These are phyloP conservation scores for Phyllotreta cruciferae DNA, from an alignment of 2,888 invertebrate species.

Conservation along the genomic window DNA sequence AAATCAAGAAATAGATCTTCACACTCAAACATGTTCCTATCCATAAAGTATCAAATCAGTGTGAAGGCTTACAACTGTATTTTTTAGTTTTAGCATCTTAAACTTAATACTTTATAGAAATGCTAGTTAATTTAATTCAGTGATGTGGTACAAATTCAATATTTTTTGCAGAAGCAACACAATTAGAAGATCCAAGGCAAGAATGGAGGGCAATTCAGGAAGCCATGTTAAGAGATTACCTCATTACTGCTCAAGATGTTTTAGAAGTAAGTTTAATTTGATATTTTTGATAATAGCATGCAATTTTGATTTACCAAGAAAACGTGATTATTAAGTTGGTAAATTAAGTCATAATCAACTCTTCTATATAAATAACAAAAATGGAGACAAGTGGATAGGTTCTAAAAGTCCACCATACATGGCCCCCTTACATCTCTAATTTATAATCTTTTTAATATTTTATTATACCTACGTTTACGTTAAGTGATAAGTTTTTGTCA, in stretches of 20 bases:
- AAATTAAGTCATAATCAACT: not conserved
- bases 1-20: no score
- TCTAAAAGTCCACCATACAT: no score
- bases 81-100: not conserved
- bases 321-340: not conserved
- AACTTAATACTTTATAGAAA: not conserved
- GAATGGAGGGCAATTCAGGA: constrained; percentile 98
- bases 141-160: not conserved
- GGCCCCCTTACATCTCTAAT: no score
- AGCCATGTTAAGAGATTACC: constrained; percentile 95
- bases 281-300: not conserved
- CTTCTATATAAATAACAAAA: not conserved
- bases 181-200: constrained; percentile 94
- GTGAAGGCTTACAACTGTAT: no score
- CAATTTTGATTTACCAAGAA: no score
- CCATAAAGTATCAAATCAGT: no score
- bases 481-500: no score
- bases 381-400: no score
- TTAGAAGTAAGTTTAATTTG: constrained; percentile 72
- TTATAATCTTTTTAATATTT: no score
- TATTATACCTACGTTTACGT: no score
- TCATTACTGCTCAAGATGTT: constrained; percentile 94
- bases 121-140: not conserved
- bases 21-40: no score
- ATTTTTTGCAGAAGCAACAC: constrained; percentile 80